Evolutionary conservation across 2,888 invertebrate species (phyloP), one percentile per base, ranked within the genome.

Genomic region (Lepetodrilus schrolli): DNA sequence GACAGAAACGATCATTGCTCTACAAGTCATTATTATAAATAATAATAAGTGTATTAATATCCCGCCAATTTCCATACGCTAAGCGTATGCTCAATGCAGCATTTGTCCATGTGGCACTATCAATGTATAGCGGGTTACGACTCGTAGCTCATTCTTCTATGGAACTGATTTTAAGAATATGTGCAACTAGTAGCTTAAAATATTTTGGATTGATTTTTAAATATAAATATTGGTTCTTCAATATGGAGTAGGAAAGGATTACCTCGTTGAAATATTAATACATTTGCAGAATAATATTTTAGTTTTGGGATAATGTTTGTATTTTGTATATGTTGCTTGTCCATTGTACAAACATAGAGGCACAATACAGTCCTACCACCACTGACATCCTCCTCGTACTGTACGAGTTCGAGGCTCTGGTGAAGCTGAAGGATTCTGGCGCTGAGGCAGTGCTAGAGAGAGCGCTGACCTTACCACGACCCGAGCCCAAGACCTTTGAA

Each of bases 391-490:
- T 89, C 36, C 65, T 89, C 49, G 49, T 89, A 50, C 76, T 89
- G 76, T 89, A 88, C 79, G 88, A 89, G 74, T 89, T 89, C 85
- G 89, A 89, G 76, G 87, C 87, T 1, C 80, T 82, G 38, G 80
- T 83, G 7, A 84, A 84, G 36, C 80, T 89, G 5, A 80, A 81
- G n/a, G 87, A 88, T 58, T 79, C 81, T 0, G 73, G 76, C 23
- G 82, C 87, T 5, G 89, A 89, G 69, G 70, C 75, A 10, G 78
- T 89, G 0, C 75, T 89, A 30, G 89, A 88, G 73, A 83, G 79
- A 72, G 87, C 87, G 3, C 78, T 89, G 1, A 77, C 84, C 3
- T 69, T 87, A 30, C 87, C 89, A 26, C 82, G 84, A 38, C 78
- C 84, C 10, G 87, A 89, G 26, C 84, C 87, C n/a, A 88, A 89